Percentiles rank a stretch among this genome's conserved stretches.
Evolutionary conservation across 2,797 vertebrate genomes (phyloP).

Genomic region (Halcyon smyrnensis): DNA sequence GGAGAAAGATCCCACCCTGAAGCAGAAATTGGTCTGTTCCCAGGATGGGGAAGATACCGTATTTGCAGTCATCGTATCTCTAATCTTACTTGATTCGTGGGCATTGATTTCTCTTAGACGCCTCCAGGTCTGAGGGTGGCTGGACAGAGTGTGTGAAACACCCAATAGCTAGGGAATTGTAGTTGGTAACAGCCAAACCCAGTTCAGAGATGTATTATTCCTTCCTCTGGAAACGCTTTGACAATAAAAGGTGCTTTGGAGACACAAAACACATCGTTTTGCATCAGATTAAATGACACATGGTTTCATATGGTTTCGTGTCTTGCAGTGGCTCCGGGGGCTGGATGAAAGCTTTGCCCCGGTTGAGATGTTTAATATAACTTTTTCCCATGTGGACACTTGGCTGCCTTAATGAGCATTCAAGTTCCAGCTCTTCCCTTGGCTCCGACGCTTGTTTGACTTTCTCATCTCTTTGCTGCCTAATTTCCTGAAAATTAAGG

Average conservation of each 20-base stretch:
- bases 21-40: background rate
- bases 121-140: background rate
- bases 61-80: background rate
- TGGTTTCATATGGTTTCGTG: background rate
- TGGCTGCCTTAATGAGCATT: conserved; percentile 33
- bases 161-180: background rate
- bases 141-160: background rate
- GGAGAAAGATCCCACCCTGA: background rate
- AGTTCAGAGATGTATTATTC: background rate
- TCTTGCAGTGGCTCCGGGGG: background rate
- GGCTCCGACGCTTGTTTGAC: background rate
- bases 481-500: conserved; percentile 54
- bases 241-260: background rate
- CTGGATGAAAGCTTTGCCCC: background rate
- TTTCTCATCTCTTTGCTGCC: conserved; percentile 46
- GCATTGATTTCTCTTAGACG: background rate
- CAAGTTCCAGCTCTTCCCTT: conserved; percentile 37
- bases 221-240: background rate
- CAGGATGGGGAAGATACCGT: background rate
- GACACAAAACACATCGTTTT: background rate
- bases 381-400: conserved; percentile 38
- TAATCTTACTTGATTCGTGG: background rate
- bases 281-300: background rate
- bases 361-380: conserved; percentile 14
- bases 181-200: background rate